A percentile compares a stretch with the other conserved stretches of the same genome.
phyloP scores from a whole-genome alignment of 2,797 vertebrate genomes.

The Sebastes taczanowskii region DNA sequence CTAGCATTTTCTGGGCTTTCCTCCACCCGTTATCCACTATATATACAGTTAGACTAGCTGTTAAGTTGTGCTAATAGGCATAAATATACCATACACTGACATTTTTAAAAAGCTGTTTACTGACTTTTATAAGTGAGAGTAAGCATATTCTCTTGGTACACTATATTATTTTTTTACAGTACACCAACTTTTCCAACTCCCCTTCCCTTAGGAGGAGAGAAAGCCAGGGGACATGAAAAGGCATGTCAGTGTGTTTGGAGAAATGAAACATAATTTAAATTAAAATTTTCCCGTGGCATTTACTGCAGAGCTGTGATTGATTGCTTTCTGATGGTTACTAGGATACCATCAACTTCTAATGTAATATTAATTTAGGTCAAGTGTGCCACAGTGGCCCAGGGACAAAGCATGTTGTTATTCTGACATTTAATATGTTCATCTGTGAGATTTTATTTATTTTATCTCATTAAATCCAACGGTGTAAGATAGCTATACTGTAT shows the following conservation, averaged over 20 bases:
- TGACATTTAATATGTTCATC: not conserved
- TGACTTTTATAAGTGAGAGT: not conserved
- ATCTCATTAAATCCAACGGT: not conserved
- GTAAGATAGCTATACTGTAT: not conserved
- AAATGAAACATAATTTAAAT: not conserved
- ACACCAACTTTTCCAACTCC: not conserved
- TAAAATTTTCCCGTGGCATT: conserved; percentile 8
- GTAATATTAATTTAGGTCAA: not conserved
- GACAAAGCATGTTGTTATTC: not conserved
- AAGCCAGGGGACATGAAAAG: not conserved
- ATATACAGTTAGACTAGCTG: not conserved
- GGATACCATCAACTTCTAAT: not conserved
- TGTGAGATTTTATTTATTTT: not conserved
- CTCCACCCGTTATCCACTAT: not conserved
- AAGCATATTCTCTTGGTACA: not conserved
- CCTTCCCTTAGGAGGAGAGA: not conserved
- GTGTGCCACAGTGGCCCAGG: not conserved
- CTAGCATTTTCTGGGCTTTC: not conserved
- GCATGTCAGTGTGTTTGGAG: not conserved
- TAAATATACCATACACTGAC: not conserved
- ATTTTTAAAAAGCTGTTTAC: not conserved
- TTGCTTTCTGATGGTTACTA: not conserved
- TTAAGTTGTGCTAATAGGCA: not conserved
- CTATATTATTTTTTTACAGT: not conserved
- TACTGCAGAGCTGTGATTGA: conserved; percentile 5